Evolutionary conservation across 2,888 invertebrate species (phyloP).

Genomic region (Lasioglossum malachurum): DNA sequence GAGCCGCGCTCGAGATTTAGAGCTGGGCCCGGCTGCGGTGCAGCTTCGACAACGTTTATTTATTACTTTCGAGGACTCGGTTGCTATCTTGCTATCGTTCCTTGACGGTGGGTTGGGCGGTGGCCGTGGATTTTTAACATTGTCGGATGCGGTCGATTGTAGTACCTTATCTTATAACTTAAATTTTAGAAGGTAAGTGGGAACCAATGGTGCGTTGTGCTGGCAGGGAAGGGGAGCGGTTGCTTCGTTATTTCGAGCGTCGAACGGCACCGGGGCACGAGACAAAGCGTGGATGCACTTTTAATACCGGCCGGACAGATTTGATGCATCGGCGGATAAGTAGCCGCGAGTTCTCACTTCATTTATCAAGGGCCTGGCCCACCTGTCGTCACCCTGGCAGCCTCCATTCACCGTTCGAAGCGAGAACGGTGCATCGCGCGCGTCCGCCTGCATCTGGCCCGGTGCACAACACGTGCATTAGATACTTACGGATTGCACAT

Average conservation of each 20-base stretch:
- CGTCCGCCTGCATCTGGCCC: conserved; percentile 41
- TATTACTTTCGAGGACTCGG: conserved; percentile 40
- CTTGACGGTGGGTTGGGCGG: neutral
- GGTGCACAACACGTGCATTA: conserved; percentile 65
- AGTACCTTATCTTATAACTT: neutral
- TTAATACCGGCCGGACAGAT: conserved; percentile 73
- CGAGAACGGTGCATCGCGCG: conserved; percentile 22
- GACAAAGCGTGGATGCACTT: conserved; percentile 64
- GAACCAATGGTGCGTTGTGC: neutral
- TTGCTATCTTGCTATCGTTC: no score
- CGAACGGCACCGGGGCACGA: neutral
- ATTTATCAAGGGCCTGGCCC: conserved; percentile 77
- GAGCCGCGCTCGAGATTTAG: conserved; percentile 38
- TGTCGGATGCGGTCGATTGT: neutral
- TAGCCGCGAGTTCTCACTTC: conserved; percentile 78
- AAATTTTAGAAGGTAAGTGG: neutral
- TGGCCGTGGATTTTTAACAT: neutral
- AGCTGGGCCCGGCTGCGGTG: conserved; percentile 5
- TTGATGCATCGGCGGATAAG: conserved; percentile 79
- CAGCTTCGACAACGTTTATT: conserved; percentile 26
- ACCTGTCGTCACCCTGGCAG: conserved; percentile 72
- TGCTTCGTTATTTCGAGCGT: neutral
- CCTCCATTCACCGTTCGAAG: conserved; percentile 60
- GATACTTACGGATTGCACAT: conserved; percentile 56
- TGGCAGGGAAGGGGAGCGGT: neutral